Evolutionary conservation across 2,888 invertebrate genomes (phyloP).

Genomic region (Scaptomyza parva): DNA sequence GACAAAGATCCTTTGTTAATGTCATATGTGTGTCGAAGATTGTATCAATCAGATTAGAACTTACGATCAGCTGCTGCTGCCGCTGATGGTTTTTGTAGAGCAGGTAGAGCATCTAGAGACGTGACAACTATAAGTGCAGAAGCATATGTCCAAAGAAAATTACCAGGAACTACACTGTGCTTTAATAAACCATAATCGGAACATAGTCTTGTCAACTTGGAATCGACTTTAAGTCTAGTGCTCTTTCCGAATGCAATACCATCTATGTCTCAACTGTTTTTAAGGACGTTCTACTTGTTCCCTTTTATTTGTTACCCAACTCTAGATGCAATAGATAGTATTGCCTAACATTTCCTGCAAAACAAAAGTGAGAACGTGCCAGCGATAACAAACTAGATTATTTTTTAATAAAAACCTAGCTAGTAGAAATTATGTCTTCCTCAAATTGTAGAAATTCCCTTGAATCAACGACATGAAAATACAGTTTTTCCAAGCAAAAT

Average conservation of each 20-base stretch:
- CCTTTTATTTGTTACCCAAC: not conserved
- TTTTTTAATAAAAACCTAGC: constrained; percentile 24
- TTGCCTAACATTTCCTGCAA: constrained; percentile 14
- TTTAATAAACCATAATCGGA: no score
- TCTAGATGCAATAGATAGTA: not conserved
- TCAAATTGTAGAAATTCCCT: constrained; percentile 53
- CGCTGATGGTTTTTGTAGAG: not conserved
- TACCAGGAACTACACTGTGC: not conserved
- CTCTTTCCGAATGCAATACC: not conserved
- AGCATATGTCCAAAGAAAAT: constrained; percentile 1
- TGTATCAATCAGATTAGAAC: constrained; percentile 38
- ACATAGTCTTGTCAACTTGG: no score
- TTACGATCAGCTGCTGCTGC: constrained; percentile 50
- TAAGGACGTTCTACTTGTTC: not conserved
- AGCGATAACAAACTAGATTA: constrained; percentile 56
- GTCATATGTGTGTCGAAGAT: constrained; percentile 35
- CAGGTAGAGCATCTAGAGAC: constrained; percentile 24
- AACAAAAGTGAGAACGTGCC: constrained; percentile 52
- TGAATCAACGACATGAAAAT: constrained; percentile 48
- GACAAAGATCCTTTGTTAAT: constrained; percentile 35
- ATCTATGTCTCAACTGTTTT: not conserved
- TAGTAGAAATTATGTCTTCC: constrained; percentile 54
- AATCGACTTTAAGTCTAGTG: no score
- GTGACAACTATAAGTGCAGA: constrained; percentile 6
- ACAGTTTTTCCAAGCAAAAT: constrained; percentile 59